phyloP scores from a whole-genome alignment of 2,797 vertebrate genomes.

The Dendrocincla fuliginosa region DNA sequence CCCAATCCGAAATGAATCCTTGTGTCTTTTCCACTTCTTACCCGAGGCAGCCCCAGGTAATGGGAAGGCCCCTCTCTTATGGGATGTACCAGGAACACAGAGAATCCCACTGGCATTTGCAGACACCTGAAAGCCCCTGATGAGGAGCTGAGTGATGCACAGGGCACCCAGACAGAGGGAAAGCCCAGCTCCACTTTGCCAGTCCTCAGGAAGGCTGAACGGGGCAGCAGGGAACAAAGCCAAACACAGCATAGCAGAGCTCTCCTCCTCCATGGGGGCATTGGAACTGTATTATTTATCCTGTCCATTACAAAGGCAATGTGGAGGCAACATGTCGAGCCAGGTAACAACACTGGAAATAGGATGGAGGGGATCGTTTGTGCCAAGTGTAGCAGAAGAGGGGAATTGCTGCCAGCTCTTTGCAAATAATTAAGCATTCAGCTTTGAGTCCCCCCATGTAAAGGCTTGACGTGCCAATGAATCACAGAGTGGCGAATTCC shows the following conservation, averaged over 20 bases:
- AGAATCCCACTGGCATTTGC: neutral
- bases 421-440: neutral
- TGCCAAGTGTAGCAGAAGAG: neutral
- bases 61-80: neutral
- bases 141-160: neutral
- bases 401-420: neutral
- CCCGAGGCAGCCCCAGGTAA: neutral
- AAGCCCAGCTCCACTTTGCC: neutral
- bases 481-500: neutral
- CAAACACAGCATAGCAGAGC: rapidly evolving
- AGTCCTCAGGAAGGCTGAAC: rapidly evolving
- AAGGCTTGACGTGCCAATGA: rapidly evolving
- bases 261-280: rapidly evolving
- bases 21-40: neutral
- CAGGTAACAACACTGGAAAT: neutral
- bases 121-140: neutral
- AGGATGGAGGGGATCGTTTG: neutral
- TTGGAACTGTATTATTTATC: neutral
- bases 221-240: neutral
- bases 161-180: neutral
- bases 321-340: neutral
- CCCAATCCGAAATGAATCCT: neutral
- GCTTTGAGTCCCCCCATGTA: rapidly evolving
- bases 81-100: neutral
- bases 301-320: rapidly evolving